Evolutionary conservation across 2,797 vertebrate genomes (phyloP), one percentile per base, ranked within the genome.

Genomic region (Melanotaenia nigrans): DNA sequence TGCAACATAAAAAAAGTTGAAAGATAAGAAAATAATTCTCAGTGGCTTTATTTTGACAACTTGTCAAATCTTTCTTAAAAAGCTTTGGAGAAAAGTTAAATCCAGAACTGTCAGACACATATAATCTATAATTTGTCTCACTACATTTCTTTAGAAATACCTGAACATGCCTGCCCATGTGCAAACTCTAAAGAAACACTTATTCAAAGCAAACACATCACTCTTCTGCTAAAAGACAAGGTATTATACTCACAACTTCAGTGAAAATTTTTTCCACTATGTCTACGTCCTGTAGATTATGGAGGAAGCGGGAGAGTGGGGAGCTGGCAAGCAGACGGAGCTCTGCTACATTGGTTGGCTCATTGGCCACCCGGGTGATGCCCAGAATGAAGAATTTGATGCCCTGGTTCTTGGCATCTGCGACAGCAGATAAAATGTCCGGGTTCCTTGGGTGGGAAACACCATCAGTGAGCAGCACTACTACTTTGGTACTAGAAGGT

Each of bases 371-470:
- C 20, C 90, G 90, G 18, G 96, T 97, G 89, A 98, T 96, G 81
- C 97, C 97, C 84, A 98, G 76, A 10, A 88, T 92, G 87, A 98
- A 97, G 87, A 97, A 95, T 42, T 92, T 92, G 71, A 98, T 92
- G 7, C 95, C 97, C 85, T 97, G 96, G 87, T 96, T 95, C 89
- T 97, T 98, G 78, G 96, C 96, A 55, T 97, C 94, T 55, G 96
- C 95, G 30, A 93, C 92, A 60, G 96, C 96, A 20, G 96, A 94
- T 89, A 96, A 96, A 90, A 97, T 96, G 69, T 97, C 96, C n/a
- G 96, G 97, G 79, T 97, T 98, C 87, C 96, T 95, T 3, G 96
- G 96, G 75, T 97, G 96, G 56, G 95, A 95, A 25, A 93, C 87
- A 1, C 97, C 96, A 38, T 97, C 95, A 0, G 96, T 96, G 54